Base-by-base conservation (phyloP, 2,797 vertebrate genomes). In the Geotrypetes seraphini region DNA sequence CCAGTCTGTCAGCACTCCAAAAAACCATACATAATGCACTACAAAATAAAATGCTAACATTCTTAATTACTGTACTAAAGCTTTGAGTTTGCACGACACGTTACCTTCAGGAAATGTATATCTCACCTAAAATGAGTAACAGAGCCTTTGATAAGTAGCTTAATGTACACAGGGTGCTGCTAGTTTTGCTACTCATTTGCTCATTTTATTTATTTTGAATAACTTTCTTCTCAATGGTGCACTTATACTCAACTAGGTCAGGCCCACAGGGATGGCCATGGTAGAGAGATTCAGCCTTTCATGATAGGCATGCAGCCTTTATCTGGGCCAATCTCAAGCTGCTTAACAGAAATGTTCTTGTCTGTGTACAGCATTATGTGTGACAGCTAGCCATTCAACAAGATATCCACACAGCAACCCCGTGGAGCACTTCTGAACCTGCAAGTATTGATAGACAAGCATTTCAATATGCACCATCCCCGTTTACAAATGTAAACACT, bases 101-200 rank as follows among this genome's bases (percentile, higher is more conserved):
- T n/a, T 5, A n/a, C 41, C 27, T 41, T 31, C 31, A 55, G 11
- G 56, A 49, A 40, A 36, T 38, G 33, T 29, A 42, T 37, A 5
- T 50, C 19, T 33, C 43, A 36, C 31, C 31, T 43, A 46, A 62
- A 63, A 52, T 46, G 63, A 69, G 54, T 63, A 38, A 32, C 32
- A 56, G 40, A 53, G 45, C 45, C 56, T 58, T 45, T 51, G 58
- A 58, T 55, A 59, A 46, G 29, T 25, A n/a, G n/a, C n/a, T n/a
- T n/a, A 57, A 40, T 53, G 26, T 57, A 52, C 43, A 43, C 1
- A 28, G 50, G 23, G 63, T 51, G 38, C 42, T 52, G 36, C 35
- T 56, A 67, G 54, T 63, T n/a, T n/a, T n/a, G n/a, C n/a, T n/a
- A n/a, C n/a, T n/a, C 60, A 62, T 57, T 59, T 49, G 57, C 36